Evolutionary conservation across 2,113 vertebrate species (phyloP), one percentile per base, ranked within the genome.

Genomic region (Silurus glanis): DNA sequence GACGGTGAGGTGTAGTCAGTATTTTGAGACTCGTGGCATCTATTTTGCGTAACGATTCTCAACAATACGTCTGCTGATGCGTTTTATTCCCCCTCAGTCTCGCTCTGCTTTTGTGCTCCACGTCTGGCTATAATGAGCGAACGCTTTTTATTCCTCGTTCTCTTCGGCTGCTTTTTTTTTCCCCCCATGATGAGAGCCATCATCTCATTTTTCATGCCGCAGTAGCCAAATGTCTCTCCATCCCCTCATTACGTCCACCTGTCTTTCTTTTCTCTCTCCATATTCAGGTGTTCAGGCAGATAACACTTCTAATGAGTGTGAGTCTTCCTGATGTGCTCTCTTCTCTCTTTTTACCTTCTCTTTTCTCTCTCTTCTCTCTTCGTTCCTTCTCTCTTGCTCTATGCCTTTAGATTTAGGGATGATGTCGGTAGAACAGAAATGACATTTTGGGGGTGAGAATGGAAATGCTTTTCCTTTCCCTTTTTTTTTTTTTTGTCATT

Each of bases 121-220:
- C 28, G 16, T 49, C 19, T 6, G 16, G 55, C 28, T 4, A n/a
- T 59, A 83, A 61, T 75, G 19, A 82, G 83, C 10, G 10, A 17
- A 55, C 55, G 17, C 23, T 59, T 64, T 58, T 67, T 7, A 49
- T 56, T 78, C 47, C 37, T 69, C 25, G 3, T 47, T 71, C 82
- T 75, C n/a, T 23, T 45, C 45, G n/a, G 51, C 17, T 67, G 75
- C 25, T 56, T 82, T 51, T 82, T 67, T 37, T 37, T 37, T 37
- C 37, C 37, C 37, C 37, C 37, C 28, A 21, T 62, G 64, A 83
- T n/a, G 6, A 56, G 58, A 75, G 47, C 23, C 71, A 45, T 83
- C 53, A n/a, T 10, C 45, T 86, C 16, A 21, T 85, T 88, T 67
- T 82, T 74, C 37, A 85, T 21, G 47, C 66, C 5, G 9, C 87